A percentile compares a stretch with the other conserved stretches of the same genome.
These are phyloP conservation scores for Psittacula echo DNA, from an alignment of 2,797 vertebrate species.

Conservation along the genomic window DNA sequence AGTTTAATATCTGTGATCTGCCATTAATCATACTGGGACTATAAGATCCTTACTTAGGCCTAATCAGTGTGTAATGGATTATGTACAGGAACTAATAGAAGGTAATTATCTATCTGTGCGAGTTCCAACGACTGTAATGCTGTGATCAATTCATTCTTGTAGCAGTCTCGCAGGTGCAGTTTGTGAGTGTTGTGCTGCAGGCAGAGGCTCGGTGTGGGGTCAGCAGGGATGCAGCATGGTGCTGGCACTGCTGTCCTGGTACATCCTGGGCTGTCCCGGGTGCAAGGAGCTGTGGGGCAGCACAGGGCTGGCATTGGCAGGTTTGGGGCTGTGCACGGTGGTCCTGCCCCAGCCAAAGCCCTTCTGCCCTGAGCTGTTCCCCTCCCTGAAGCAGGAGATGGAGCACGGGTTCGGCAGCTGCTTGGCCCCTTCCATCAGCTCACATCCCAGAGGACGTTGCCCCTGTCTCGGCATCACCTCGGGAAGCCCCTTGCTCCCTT, in stretches of 20 bases:
- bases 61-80: conserved; percentile 73
- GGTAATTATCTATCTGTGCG: conserved; percentile 71
- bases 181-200: not conserved
- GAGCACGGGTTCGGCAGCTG: not conserved
- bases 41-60: conserved; percentile 50
- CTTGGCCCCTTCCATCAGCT: fast-evolving
- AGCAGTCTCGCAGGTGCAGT: conserved; percentile 51
- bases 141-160: conserved; percentile 69
- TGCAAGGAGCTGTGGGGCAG: not conserved
- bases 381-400: not conserved
- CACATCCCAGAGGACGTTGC: not conserved
- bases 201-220: not conserved
- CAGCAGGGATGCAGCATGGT: not conserved
- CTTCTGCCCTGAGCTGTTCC: not conserved
- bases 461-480: not conserved
- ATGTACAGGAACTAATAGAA: conserved; percentile 74
- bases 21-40: conserved; percentile 58
- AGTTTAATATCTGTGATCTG: conserved; percentile 59
- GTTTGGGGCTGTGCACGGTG: not conserved
- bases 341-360: not conserved
- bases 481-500: conserved; percentile 29
- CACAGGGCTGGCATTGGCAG: not conserved
- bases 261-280: fast-evolving
- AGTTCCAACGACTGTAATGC: conserved; percentile 67
- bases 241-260: fast-evolving